Evolutionary conservation across 1,140 invertebrate genomes (phyloP).

Genomic region (Nephila pilipes): DNA sequence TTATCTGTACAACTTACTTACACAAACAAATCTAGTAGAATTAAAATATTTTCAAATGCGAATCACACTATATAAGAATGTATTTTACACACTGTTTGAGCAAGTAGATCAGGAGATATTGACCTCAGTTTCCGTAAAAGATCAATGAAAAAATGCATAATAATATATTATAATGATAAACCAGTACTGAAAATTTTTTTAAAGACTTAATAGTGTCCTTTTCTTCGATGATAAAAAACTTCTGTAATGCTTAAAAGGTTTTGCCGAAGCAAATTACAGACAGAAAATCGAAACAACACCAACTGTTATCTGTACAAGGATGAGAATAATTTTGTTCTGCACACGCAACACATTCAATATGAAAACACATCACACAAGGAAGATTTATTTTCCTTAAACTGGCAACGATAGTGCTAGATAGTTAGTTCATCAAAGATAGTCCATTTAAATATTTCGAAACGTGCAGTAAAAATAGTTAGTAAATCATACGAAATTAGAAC

Average conservation of each 20-base stretch:
- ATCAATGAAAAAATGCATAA: not conserved
- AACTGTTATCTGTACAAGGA: constrained; percentile 73
- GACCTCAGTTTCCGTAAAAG: constrained; percentile 30
- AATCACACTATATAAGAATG: constrained; percentile 38
- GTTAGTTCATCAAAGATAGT: constrained; percentile 73
- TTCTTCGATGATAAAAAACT: not conserved
- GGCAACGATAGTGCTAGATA: constrained; percentile 72
- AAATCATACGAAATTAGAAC: constrained; percentile 75
- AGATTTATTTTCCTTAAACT: constrained; percentile 62
- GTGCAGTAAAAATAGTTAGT: constrained; percentile 76
- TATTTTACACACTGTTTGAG: constrained; percentile 66
- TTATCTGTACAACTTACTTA: constrained; percentile 45
- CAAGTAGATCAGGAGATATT: constrained; percentile 52
- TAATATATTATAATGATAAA: not conserved
- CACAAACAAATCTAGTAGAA: constrained; percentile 43
- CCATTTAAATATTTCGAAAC: constrained; percentile 76
- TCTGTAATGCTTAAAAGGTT: not conserved
- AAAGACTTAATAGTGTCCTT: not conserved
- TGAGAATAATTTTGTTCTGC: constrained; percentile 68
- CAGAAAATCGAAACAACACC: constrained; percentile 61
- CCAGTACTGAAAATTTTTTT: not conserved
- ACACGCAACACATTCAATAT: constrained; percentile 69
- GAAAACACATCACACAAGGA: constrained; percentile 71
- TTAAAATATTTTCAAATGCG: constrained; percentile 62
- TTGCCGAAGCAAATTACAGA: constrained; percentile 26